Conservation (phyloP, 2,113 vertebrate genomes). For the Gasterosteus nipponicus region DNA sequence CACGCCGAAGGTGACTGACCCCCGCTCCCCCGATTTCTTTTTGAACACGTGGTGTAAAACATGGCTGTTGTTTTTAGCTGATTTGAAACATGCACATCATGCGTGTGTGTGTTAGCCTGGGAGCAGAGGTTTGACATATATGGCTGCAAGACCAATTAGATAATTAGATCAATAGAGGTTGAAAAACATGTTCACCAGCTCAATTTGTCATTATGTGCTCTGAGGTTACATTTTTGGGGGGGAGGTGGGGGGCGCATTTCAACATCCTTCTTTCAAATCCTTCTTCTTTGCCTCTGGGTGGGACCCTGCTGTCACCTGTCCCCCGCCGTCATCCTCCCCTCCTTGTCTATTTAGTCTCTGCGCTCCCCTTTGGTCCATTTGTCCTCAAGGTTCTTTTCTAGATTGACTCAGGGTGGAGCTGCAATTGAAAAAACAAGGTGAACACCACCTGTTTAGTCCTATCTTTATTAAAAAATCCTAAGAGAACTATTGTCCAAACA, state of each 20-base stretch:
- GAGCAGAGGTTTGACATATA: constrained; percentile 33
- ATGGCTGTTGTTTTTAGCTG: constrained; percentile 36
- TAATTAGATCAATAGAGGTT: constrained; percentile 1
- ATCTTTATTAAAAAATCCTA: neutral
- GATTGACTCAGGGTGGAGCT: neutral
- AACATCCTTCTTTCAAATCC: neutral
- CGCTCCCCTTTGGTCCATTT: neutral
- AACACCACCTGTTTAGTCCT: neutral
- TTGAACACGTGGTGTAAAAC: neutral
- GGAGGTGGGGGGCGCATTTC: no score
- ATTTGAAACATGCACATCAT: constrained; percentile 22
- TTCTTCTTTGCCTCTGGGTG: neutral
- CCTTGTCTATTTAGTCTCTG: neutral
- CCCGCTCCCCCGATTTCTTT: neutral
- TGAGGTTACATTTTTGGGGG: neutral
- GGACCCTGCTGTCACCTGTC: neutral
- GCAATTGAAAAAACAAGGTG: neutral
- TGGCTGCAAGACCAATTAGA: constrained; percentile 4
- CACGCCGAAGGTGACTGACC: neutral
- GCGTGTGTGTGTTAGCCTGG: neutral
- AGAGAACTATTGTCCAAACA: neutral
- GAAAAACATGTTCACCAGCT: constrained; percentile 9
- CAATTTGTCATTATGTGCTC: neutral
- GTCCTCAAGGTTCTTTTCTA: neutral
- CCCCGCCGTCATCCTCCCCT: neutral